Conservation (phyloP, 1,140 invertebrate genomes). For the Proctacanthus coquilletti region DNA sequence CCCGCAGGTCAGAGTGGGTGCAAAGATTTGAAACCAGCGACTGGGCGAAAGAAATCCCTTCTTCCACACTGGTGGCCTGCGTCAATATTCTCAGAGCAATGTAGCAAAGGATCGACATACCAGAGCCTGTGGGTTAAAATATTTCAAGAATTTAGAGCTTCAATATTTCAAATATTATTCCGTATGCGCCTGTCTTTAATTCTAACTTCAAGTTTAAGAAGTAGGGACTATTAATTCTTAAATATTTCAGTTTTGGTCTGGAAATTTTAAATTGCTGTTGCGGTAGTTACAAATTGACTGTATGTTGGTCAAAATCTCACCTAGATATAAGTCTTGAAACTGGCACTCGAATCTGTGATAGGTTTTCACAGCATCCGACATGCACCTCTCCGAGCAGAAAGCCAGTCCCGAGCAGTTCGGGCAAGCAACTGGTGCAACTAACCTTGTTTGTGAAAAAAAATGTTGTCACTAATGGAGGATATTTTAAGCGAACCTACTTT, state of each 20-base stretch:
- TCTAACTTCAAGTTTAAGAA: too few relatives aligned
- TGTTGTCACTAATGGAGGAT: too few relatives aligned
- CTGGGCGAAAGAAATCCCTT: conserved; percentile 29
- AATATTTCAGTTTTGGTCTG: too few relatives aligned
- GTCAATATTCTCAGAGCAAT: conserved; percentile 61
- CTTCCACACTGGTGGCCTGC: conserved; percentile 29
- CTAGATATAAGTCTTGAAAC: conserved; percentile 54
- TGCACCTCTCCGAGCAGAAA: conserved; percentile 59
- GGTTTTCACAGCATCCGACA: conserved; percentile 40
- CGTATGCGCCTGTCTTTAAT: too few relatives aligned
- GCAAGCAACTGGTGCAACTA: conserved; percentile 53
- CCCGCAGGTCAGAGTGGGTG: conserved; percentile 44
- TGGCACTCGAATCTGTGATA: conserved; percentile 76
- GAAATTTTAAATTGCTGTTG: too few relatives aligned
- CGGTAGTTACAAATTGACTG: too few relatives aligned
- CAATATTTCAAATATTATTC: too few relatives aligned
- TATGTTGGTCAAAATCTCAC: too few relatives aligned
- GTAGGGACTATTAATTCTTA: too few relatives aligned
- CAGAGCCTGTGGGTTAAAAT: too few relatives aligned
- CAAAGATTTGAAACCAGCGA: conserved; percentile 41
- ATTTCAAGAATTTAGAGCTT: too few relatives aligned
- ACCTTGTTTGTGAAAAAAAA: too few relatives aligned
- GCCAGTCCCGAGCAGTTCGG: conserved; percentile 54
- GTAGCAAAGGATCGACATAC: conserved; percentile 63
- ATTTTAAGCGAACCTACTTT: conserved; percentile 30